Base-by-base conservation (phyloP, 53 echinoderm and acorn worm species). In the Astropecten irregularis region DNA sequence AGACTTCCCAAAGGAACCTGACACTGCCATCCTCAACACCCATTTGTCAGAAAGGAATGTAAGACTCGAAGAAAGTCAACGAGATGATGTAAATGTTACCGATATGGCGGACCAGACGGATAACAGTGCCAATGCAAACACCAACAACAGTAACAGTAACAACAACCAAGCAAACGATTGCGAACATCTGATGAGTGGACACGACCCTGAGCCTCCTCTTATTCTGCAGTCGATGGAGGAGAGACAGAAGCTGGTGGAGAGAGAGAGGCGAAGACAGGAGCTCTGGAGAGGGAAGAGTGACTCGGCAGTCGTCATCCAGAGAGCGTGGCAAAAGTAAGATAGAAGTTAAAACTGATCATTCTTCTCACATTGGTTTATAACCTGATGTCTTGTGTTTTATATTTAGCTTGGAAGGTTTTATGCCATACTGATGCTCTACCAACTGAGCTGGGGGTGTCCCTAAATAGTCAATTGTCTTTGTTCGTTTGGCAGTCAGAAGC, bases 131-230 rank as follows among this genome's bases (percentile, higher is more conserved):
- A 81, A 90, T 57, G 72, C 63, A 26, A 90, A 90, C 42, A 55
- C 71, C 0, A 90, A 82, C 76, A 87, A 87, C 50, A 91, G 77
- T 55, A 90, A 86, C 73, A 73, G 63, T 42, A 90, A 63, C 16
- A 6, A 65, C n/a, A n/a, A n/a, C n/a, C n/a, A n/a, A n/a, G n/a
- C n/a, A n/a, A n/a, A n/a, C n/a, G n/a, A n/a, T n/a, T n/a, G n/a
- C n/a, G n/a, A n/a, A n/a, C n/a, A n/a, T n/a, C n/a, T n/a, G n/a
- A n/a, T n/a, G n/a, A n/a, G n/a, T n/a, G n/a, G n/a, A n/a, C n/a
- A 34, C 0, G 71, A 20, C 30, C 32, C 9, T 20, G 38, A 66
- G 8, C 8, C 11, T 20, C 14, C 39, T 23, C 13, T 39, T 54
- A 40, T 16, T 8, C 30, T 27, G 39, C 44, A 48, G 49, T 49